Conservation (phyloP, 2,888 invertebrate species). For the Aphodius granarius region DNA sequence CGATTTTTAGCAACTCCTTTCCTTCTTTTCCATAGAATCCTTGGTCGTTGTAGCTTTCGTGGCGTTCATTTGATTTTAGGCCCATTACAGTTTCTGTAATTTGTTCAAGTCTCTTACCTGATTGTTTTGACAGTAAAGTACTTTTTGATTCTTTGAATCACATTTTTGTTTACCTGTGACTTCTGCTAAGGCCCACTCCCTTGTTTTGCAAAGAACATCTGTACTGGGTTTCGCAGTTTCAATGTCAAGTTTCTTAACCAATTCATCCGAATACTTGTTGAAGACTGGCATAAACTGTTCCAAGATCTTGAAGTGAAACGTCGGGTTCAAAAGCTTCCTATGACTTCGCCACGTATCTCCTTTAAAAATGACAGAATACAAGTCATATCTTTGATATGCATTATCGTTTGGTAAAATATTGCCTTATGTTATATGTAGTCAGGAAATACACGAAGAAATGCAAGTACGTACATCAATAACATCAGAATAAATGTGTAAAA, state of each 20-base stretch:
- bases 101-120: too few species aligned
- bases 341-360: constrained; percentile 53
- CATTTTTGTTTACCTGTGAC: too few species aligned
- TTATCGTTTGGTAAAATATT: too few species aligned
- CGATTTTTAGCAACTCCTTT: constrained; percentile 22
- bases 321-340: constrained; percentile 53
- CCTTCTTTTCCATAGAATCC: constrained; percentile 22
- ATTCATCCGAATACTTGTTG: constrained; percentile 51
- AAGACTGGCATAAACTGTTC: constrained; percentile 50
- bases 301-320: constrained; percentile 53
- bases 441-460: too few species aligned
- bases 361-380: too few species aligned
- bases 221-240: constrained; percentile 32
- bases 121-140: too few species aligned
- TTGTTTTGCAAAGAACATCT: constrained; percentile 52
- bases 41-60: neutral
- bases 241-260: constrained; percentile 43
- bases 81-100: constrained; percentile 31
- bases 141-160: too few species aligned
- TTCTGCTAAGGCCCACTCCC: constrained; percentile 47
- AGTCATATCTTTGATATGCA: too few species aligned
- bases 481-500: too few species aligned
- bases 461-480: too few species aligned
- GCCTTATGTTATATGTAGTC: too few species aligned
- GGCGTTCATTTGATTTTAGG: constrained; percentile 26